These are phyloP conservation scores for Gymnodraco acuticeps DNA, from an alignment of 2,797 vertebrate species.

Conservation along the genomic window DNA sequence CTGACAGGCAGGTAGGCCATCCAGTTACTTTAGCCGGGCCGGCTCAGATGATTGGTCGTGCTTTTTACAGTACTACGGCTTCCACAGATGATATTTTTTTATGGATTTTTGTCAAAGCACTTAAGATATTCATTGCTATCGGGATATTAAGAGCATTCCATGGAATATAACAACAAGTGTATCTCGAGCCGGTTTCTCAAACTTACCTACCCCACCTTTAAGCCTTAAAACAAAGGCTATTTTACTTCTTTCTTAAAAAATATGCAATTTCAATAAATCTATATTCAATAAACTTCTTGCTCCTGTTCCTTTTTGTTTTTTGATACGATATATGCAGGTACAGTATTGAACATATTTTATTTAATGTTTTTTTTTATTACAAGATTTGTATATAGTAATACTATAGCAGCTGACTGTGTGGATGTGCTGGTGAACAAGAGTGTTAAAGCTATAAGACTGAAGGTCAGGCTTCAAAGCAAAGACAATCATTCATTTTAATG, in stretches of 20 bases:
- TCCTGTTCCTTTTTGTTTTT: slow-evolving; percentile 8
- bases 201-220: too few species aligned
- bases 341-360: neutral
- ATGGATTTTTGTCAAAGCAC: too few species aligned
- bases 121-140: too few species aligned
- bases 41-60: too few species aligned
- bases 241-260: neutral
- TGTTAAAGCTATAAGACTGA: slow-evolving; percentile 32
- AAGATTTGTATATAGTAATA: neutral
- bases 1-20: too few species aligned
- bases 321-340: neutral
- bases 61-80: too few species aligned
- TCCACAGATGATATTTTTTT: too few species aligned
- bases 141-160: too few species aligned
- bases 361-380: neutral
- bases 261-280: neutral
- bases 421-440: neutral
- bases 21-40: too few species aligned
- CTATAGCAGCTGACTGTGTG: neutral
- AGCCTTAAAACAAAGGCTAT: neutral
- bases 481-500: slow-evolving; percentile 69
- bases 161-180: too few species aligned
- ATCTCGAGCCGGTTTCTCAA: too few species aligned
- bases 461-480: slow-evolving; percentile 40
- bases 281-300: too few species aligned